Evolutionary conservation across 2,113 vertebrate genomes (phyloP), one percentile per base, ranked within the genome.

Genomic region (Gadus macrocephalus): DNA sequence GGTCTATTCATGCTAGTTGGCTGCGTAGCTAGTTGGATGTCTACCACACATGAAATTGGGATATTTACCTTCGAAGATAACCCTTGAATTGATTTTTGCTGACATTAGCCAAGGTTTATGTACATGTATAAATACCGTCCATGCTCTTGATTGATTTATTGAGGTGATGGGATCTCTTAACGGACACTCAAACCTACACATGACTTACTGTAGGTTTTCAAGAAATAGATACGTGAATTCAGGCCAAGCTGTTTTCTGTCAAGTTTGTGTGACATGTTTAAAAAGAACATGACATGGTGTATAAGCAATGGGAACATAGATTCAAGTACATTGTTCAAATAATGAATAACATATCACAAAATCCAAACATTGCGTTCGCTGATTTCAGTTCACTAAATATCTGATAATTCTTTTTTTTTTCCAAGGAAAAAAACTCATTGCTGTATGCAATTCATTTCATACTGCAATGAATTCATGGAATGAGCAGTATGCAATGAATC

Each of bases 121-220:
- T 68, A 64, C 28, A 38, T 80, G 42, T 73, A 53, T 74, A 83
- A 86, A 82, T 62, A 62, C 58, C 69, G 66, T 1, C 4, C 67
- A 77, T 49, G 64, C 75, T 80, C 73, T 71, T 82, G 42, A 14
- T 71, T 77, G 78, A 83, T 77, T 80, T 74, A 87, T 85, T 80
- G 62, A 27, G 59, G 63, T 79, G 81, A 70, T 78, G 59, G 62
- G 22, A 69, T 75, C 75, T 72, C 73, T 68, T 77, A 38, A 74
- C 78, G 3, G 68, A 83, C 42, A 49, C 80, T 53, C 53, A 75
- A 73, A 49, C 64, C 53, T 68, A 79, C 74, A 74, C 83, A 73
- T 77, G 78, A 70, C 84, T 78, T 84, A 42, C 38, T 11, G 42
- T 11, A 82, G 89, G 84, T 74, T 87, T 88, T 77, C 76, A 87